phyloP scores from a whole-genome alignment of 2,113 vertebrate species.

The Rhynchomys soricoides region DNA sequence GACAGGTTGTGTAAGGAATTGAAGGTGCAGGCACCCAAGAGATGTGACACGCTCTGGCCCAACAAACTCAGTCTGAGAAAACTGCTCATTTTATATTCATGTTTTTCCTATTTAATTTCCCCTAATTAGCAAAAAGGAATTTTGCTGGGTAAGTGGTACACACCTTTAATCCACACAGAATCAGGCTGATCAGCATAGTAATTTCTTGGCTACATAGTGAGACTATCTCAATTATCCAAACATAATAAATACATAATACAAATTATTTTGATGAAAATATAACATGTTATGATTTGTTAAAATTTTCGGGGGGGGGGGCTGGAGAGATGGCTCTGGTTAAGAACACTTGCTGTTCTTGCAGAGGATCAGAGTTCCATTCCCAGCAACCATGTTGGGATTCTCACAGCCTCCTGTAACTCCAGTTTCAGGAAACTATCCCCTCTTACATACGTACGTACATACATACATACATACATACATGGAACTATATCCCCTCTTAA shows the following conservation, averaged over 20 bases:
- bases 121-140: not conserved
- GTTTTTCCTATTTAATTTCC: not conserved
- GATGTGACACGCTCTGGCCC: not conserved
- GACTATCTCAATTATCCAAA: not conserved
- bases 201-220: not conserved
- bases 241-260: not conserved
- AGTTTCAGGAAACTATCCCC: too few species aligned
- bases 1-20: not conserved
- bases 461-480: too few species aligned
- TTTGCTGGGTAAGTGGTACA: not conserved
- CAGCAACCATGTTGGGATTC: not conserved
- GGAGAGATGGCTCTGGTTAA: not conserved
- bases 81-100: not conserved
- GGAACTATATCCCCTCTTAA: not conserved
- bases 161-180: not conserved
- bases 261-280: not conserved
- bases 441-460: too few species aligned
- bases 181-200: not conserved
- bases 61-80: constrained; percentile 8
- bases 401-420: not conserved
- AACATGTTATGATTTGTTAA: not conserved
- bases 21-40: not conserved
- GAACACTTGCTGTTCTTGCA: not conserved
- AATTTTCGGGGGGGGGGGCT: not conserved
- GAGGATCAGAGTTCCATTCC: too few species aligned